Conservation (phyloP, 2,113 vertebrate genomes). For the Dolichotis patagonum region DNA sequence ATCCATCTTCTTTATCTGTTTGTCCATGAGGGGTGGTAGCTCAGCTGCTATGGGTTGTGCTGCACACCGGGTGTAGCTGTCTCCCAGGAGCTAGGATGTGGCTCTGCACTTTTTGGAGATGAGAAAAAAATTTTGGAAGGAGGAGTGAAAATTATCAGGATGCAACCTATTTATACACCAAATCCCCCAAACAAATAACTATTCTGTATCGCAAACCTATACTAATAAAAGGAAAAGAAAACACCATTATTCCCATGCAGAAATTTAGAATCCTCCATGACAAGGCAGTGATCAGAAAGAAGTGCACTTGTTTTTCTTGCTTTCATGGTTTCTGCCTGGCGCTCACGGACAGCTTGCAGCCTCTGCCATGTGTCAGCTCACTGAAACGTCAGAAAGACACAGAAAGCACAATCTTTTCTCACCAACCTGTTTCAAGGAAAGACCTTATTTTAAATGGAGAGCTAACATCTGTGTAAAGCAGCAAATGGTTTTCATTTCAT, state of each 20-base stretch:
- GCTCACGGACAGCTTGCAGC: conserved; percentile 56
- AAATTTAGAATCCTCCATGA: conserved; percentile 57
- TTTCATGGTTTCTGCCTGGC: conserved; percentile 62
- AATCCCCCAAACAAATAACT: background rate
- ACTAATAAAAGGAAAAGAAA: background rate
- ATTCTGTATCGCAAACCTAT: background rate
- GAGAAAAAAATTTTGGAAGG: background rate
- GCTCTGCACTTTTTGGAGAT: background rate
- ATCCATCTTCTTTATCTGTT: background rate
- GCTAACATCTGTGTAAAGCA: conserved; percentile 77
- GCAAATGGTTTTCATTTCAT: conserved; percentile 79
- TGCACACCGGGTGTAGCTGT: background rate
- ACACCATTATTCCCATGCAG: background rate
- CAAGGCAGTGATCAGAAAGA: conserved; percentile 22
- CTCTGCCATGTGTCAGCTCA: conserved; percentile 33
- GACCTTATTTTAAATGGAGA: conserved; percentile 74
- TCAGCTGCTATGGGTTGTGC: background rate
- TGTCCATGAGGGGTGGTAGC: too few relatives aligned
- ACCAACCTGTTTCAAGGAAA: conserved; percentile 30
- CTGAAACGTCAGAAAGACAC: conserved; percentile 50
- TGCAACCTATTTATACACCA: background rate
- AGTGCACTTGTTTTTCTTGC: background rate
- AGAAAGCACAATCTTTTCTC: background rate
- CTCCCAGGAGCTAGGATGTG: background rate
- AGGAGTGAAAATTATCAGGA: background rate